phyloP scores from a whole-genome alignment of 2,113 vertebrate species.

The Macrotus californicus region DNA sequence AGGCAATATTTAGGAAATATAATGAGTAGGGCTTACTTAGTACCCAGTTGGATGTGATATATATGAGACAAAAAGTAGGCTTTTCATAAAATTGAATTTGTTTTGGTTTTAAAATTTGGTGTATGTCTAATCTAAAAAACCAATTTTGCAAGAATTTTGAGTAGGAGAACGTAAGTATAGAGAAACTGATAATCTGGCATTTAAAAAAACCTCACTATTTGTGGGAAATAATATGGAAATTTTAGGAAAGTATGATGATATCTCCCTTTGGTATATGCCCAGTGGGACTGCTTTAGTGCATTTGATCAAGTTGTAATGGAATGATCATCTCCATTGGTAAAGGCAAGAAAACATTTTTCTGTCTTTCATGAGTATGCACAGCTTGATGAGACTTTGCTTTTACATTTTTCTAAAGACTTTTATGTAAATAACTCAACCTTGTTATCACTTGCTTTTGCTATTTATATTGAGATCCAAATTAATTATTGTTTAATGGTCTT shows the following conservation, averaged over 20 bases:
- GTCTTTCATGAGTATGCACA: constrained; percentile 7
- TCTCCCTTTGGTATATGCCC: neutral
- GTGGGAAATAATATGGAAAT: neutral
- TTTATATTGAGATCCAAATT: constrained; percentile 36
- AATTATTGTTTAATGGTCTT: constrained; percentile 19
- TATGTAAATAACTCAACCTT: neutral
- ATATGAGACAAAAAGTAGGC: neutral
- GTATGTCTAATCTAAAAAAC: neutral
- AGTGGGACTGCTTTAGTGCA: neutral
- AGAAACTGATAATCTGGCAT: neutral
- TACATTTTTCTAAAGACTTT: neutral
- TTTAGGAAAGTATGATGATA: neutral
- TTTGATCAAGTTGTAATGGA: neutral
- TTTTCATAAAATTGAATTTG: constrained; percentile 28
- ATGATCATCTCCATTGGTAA: neutral
- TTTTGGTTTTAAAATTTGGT: constrained; percentile 37
- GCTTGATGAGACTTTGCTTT: neutral
- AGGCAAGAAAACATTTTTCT: constrained; percentile 13
- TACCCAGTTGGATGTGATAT: neutral
- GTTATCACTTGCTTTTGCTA: constrained; percentile 34
- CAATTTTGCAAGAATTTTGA: constrained; percentile 41
- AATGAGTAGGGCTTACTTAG: neutral
- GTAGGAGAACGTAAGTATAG: neutral
- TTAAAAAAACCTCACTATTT: neutral
- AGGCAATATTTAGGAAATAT: neutral